These are phyloP conservation scores for Argopecten irradians DNA, from an alignment of 1,140 invertebrate genomes.

Conservation along the genomic window DNA sequence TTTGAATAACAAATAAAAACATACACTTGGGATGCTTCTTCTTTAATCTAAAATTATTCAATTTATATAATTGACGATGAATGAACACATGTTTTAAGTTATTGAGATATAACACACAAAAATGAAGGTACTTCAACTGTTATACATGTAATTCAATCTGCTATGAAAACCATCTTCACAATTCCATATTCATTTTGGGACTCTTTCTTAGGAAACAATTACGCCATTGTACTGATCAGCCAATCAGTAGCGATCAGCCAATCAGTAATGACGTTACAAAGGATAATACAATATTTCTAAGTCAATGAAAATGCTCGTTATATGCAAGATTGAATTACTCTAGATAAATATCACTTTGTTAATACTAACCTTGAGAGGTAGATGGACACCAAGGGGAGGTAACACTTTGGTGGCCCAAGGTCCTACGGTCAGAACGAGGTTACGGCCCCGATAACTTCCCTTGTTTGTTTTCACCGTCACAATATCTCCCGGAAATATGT, in stretches of 20 bases:
- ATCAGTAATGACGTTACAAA: background rate
- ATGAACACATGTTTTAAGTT: too few species aligned
- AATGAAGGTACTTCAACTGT: background rate
- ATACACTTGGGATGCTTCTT: too few species aligned
- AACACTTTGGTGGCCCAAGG: slow-evolving; percentile 69
- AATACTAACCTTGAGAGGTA: slow-evolving; percentile 66
- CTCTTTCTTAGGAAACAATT: background rate
- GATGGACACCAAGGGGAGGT: slow-evolving; percentile 58
- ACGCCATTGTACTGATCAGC: background rate
- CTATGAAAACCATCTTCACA: background rate
- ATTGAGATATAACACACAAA: background rate
- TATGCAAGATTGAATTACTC: background rate
- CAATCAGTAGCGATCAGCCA: background rate
- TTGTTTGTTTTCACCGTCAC: slow-evolving; percentile 65
- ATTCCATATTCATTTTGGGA: background rate
- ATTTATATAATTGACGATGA: too few species aligned
- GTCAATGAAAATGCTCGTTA: too few species aligned
- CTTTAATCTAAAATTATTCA: too few species aligned
- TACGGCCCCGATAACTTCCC: slow-evolving; percentile 55
- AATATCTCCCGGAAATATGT: slow-evolving; percentile 62
- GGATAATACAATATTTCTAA: background rate
- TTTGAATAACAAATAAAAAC: background rate
- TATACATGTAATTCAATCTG: background rate
- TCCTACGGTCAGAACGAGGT: slow-evolving; percentile 67
- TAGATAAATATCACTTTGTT: background rate